A percentile compares a stretch with the other conserved stretches of the same genome.
These are phyloP conservation scores for Sparidentex hasta DNA, from an alignment of 2,797 vertebrate species.

Conservation along the genomic window DNA sequence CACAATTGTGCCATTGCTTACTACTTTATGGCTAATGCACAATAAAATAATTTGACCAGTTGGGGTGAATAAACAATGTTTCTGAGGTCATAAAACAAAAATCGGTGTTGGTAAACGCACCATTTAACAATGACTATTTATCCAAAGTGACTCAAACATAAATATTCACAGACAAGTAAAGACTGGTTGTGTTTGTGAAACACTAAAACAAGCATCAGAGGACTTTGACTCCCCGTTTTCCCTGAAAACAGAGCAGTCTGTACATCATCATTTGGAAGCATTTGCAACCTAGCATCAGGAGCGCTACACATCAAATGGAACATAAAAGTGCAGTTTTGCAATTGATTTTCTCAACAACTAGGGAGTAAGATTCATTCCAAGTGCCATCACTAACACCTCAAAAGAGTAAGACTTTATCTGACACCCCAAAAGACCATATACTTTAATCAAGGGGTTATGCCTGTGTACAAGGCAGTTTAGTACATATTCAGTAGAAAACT, in stretches of 20 bases:
- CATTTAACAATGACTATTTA: too few species aligned
- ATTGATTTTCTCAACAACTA: conserved; percentile 57
- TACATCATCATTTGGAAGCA: conserved; percentile 21
- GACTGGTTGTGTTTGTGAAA: background rate
- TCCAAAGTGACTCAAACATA: too few species aligned
- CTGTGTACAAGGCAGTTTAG: conserved; percentile 2
- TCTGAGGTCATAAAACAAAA: too few species aligned
- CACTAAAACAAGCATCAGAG: background rate
- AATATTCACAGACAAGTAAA: too few species aligned
- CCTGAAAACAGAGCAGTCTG: background rate
- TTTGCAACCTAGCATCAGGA: conserved; percentile 2
- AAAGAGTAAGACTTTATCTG: conserved; percentile 49
- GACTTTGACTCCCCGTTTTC: background rate
- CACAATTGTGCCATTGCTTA: too few species aligned
- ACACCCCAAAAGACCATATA: background rate
- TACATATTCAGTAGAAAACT: conserved; percentile 5
- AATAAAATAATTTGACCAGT: too few species aligned
- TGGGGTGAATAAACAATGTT: too few species aligned
- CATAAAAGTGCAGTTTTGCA: conserved; percentile 45
- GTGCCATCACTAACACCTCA: conserved; percentile 50
- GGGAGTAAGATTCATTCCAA: conserved; percentile 41
- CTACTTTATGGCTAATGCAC: too few species aligned
- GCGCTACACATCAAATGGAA: conserved; percentile 34
- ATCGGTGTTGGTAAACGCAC: too few species aligned
- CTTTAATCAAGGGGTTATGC: background rate